These are phyloP conservation scores for Leguminivora glycinivorella DNA, from an alignment of 1,140 invertebrate genomes.

Conservation along the genomic window DNA sequence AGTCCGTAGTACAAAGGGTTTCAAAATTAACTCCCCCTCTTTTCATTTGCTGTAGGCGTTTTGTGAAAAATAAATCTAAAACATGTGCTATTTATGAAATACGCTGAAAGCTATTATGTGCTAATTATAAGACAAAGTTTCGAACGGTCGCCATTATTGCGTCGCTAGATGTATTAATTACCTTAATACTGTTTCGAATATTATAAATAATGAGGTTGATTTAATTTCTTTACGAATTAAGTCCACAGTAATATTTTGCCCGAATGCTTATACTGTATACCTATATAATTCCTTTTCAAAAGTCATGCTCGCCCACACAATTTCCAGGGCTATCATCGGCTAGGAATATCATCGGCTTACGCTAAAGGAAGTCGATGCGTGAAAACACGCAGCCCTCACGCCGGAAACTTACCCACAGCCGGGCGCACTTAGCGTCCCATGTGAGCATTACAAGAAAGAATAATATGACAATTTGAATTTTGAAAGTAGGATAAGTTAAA, in stretches of 20 bases:
- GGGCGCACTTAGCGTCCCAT: constrained; percentile 43
- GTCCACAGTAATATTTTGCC: constrained; percentile 28
- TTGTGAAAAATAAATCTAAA: not conserved
- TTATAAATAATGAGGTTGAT: not conserved
- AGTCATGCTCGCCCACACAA: not conserved
- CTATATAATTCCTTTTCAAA: constrained; percentile 8
- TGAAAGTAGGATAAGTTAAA: constrained; percentile 70
- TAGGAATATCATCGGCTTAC: not conserved
- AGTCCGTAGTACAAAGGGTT: constrained; percentile 10
- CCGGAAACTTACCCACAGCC: constrained; percentile 39
- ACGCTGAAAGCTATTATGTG: not conserved
- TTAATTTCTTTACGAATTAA: not conserved
- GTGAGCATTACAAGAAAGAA: constrained; percentile 52
- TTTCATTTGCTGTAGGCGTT: not conserved
- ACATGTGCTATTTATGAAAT: constrained; percentile 3
- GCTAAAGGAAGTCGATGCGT: constrained; percentile 31
- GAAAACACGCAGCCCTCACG: constrained; percentile 39
- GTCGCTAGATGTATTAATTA: not conserved
- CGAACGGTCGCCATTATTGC: not conserved
- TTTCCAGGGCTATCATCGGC: constrained; percentile 3
- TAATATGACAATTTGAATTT: constrained; percentile 70
- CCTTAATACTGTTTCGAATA: not conserved
- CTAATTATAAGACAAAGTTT: not conserved
- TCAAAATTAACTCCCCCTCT: not conserved
- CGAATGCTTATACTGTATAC: too few relatives aligned